These are phyloP conservation scores for Ptychochromis oligacanthus DNA, from an alignment of 2,113 vertebrate species.

Conservation along the genomic window DNA sequence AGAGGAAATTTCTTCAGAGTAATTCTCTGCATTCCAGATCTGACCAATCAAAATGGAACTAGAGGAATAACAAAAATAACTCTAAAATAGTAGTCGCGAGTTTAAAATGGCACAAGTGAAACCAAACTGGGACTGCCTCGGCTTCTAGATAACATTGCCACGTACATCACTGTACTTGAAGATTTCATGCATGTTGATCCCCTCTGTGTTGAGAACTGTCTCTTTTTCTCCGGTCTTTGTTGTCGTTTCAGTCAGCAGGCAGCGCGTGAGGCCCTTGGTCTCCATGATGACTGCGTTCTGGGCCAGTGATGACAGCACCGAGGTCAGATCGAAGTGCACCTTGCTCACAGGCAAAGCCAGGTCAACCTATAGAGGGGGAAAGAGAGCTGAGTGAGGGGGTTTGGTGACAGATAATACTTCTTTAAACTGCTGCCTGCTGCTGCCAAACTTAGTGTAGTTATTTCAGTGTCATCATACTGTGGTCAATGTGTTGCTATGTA, in stretches of 20 bases:
- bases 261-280: constrained; percentile 89
- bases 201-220: constrained; percentile 87
- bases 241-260: constrained; percentile 86
- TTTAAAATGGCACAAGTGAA: too few relatives aligned
- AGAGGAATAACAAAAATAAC: too few relatives aligned
- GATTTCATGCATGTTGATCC: constrained; percentile 92
- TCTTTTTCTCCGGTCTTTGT: constrained; percentile 80
- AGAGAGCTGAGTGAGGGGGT: background rate
- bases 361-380: constrained; percentile 77
- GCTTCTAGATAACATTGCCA: background rate
- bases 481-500: too few relatives aligned
- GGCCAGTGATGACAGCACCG: constrained; percentile 83
- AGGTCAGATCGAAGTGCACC: constrained; percentile 90
- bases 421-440: background rate
- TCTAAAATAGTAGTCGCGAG: too few relatives aligned
- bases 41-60: background rate
- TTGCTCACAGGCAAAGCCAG: constrained; percentile 86
- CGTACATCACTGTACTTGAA: constrained; percentile 87
- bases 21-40: background rate
- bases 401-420: background rate
- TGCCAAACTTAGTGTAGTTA: background rate
- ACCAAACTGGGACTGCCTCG: too few relatives aligned
- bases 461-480: background rate
- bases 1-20: background rate
- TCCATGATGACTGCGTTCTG: constrained; percentile 85